These are phyloP conservation scores for Cryptoblepharus egeriae DNA, from an alignment of 2,797 vertebrate genomes.

Conservation along the genomic window DNA sequence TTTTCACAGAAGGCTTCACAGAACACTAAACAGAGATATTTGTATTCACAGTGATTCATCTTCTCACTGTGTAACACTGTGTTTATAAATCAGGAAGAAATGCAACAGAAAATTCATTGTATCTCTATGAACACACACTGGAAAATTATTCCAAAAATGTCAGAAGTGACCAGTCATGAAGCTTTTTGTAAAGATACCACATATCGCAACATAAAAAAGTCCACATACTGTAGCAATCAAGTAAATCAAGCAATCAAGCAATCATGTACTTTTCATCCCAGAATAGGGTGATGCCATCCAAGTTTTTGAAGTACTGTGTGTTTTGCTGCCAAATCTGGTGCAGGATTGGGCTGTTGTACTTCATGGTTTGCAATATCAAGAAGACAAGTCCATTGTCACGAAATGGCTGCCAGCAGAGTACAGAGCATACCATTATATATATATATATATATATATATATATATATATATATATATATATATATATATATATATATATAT, in stretches of 20 bases:
- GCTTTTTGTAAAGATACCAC: background rate
- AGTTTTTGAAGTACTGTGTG: background rate
- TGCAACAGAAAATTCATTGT: conserved; percentile 1
- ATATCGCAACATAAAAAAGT: conserved; percentile 5
- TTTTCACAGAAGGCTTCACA: conserved; percentile 25
- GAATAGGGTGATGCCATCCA: background rate
- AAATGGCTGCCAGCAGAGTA: too few species aligned
- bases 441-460: too few species aligned
- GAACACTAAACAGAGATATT: conserved; percentile 1
- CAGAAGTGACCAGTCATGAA: conserved; percentile 10
- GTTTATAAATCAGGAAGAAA: conserved; percentile 28
- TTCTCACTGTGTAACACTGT: conserved; percentile 16
- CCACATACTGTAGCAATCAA: background rate
- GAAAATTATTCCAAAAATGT: background rate
- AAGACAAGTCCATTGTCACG: too few species aligned
- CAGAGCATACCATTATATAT: too few species aligned
- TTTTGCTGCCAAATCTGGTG: background rate
- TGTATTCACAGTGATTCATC: background rate
- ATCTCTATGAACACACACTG: background rate
- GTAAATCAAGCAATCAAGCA: too few species aligned
- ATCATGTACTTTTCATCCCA: background rate
- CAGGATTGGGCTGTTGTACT: too few species aligned
- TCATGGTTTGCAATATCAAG: too few species aligned
- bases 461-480: too few species aligned
- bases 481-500: too few species aligned